A percentile compares a stretch with the other conserved stretches of the same genome.
phyloP scores from a whole-genome alignment of 1,140 invertebrate species.

The Meloidogyne exigua region DNA sequence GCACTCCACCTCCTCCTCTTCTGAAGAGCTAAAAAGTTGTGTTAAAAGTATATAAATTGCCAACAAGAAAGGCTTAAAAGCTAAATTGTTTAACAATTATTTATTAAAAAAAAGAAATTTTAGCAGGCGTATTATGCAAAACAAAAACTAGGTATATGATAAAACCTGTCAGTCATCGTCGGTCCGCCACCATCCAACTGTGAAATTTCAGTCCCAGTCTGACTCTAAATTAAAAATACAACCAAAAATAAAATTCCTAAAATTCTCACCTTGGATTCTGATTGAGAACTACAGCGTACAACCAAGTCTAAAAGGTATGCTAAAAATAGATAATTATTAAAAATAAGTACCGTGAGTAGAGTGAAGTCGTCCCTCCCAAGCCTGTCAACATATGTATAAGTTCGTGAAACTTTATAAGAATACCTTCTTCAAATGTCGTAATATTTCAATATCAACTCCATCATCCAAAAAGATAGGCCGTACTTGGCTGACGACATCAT shows the following conservation, averaged over 20 bases:
- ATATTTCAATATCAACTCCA: constrained; percentile 14
- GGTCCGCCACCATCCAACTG: constrained; percentile 9
- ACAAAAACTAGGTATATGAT: neutral
- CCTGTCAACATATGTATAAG: too few relatives aligned
- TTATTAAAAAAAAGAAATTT: too few relatives aligned
- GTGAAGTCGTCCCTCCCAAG: neutral
- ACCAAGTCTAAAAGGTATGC: neutral
- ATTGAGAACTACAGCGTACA: neutral
- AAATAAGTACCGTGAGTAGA: neutral
- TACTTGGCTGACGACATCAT: neutral
- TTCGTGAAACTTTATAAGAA: neutral
- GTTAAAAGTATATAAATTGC: too few relatives aligned
- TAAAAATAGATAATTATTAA: neutral
- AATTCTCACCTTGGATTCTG: neutral
- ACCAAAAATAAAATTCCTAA: too few relatives aligned
- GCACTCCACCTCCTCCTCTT: neutral
- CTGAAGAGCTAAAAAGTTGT: constrained; percentile 2
- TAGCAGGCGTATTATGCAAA: neutral
- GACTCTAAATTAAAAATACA: neutral
- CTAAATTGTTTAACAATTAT: too few relatives aligned
- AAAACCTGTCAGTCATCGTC: constrained; percentile 7
- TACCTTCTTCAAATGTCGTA: neutral
- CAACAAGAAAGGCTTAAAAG: too few relatives aligned
- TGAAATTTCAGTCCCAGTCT: neutral
- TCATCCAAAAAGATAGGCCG: constrained; percentile 1